phyloP scores from a whole-genome alignment of 2,113 vertebrate genomes.

The Oncorhynchus gorbuscha region DNA sequence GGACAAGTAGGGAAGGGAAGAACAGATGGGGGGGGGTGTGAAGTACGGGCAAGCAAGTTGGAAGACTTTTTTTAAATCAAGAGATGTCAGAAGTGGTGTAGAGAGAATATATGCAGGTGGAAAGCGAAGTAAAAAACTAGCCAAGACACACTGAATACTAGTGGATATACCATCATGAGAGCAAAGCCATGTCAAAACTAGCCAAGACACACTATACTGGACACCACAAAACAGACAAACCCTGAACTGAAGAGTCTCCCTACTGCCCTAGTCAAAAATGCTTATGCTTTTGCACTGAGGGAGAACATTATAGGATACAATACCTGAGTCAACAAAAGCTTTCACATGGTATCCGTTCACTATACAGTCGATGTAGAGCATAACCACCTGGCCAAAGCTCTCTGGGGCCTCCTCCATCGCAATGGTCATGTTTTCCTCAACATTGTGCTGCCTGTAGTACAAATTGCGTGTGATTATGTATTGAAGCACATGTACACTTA shows the following conservation, averaged over 20 bases:
- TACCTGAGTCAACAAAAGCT: constrained; percentile 98
- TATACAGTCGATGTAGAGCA: constrained; percentile 99
- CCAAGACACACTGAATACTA: background rate
- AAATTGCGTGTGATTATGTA: background rate
- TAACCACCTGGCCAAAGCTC: constrained; percentile 98
- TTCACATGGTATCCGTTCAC: constrained; percentile 98
- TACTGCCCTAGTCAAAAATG: background rate
- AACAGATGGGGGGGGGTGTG: background rate
- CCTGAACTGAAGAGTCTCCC: background rate
- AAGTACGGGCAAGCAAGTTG: too few species aligned
- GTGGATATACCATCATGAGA: background rate
- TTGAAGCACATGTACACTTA: background rate
- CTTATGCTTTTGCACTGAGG: background rate
- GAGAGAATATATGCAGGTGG: background rate
- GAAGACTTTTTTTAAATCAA: background rate
- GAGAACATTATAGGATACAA: background rate
- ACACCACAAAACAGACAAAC: background rate
- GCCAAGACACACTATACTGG: background rate
- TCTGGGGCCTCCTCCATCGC: constrained; percentile 98
- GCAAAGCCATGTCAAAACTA: background rate
- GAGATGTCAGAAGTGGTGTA: background rate
- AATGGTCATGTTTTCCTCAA: constrained; percentile 99
- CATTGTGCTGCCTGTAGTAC: constrained; percentile 90
- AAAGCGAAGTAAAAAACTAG: background rate
- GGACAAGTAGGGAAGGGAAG: background rate